phyloP scores from a whole-genome alignment of 2,888 invertebrate species.

The Hypselothyrea guttata region DNA sequence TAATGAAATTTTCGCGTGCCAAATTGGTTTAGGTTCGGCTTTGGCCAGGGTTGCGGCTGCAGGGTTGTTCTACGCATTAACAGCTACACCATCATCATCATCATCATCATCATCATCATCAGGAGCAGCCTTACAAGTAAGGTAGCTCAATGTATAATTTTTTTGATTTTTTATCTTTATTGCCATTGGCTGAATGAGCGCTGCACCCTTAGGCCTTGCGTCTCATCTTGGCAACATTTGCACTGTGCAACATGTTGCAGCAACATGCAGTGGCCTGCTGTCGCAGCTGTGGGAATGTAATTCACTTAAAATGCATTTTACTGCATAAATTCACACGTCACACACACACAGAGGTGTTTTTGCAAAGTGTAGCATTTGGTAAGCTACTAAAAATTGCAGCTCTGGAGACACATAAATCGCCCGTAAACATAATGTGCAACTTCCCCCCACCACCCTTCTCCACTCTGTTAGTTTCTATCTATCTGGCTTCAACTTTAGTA shows the following conservation, averaged over 20 bases:
- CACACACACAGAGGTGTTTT: slow-evolving; percentile 2
- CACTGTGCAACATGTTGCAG: slow-evolving; percentile 37
- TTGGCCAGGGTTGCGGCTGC: slow-evolving; percentile 59
- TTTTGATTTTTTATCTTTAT: slow-evolving; percentile 33
- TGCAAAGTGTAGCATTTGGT: slow-evolving; percentile 27
- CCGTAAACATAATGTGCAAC: slow-evolving; percentile 22
- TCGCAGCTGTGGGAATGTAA: slow-evolving; percentile 51
- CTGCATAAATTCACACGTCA: slow-evolving; percentile 54
- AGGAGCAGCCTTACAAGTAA: slow-evolving; percentile 8
- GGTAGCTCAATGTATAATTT: slow-evolving; percentile 17
- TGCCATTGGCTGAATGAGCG: slow-evolving; percentile 45
- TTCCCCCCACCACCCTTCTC: not conserved
- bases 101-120: slow-evolving; percentile 31
- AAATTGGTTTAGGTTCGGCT: slow-evolving; percentile 63
- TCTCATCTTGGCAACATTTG: slow-evolving; percentile 19
- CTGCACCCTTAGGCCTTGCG: slow-evolving; percentile 27
- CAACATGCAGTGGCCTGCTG: slow-evolving; percentile 4
- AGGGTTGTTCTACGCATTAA: slow-evolving; percentile 54
- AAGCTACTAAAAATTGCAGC: slow-evolving; percentile 43
- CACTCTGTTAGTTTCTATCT: not conserved
- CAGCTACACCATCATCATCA: slow-evolving; percentile 25
- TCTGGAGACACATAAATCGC: slow-evolving; percentile 64
- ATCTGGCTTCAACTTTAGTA: slow-evolving; percentile 58
- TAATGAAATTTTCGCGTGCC: slow-evolving; percentile 73
- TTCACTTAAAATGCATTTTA: slow-evolving; percentile 60